phyloP scores from a whole-genome alignment of 2,797 vertebrate genomes.

The Jordanella pulchra region DNA sequence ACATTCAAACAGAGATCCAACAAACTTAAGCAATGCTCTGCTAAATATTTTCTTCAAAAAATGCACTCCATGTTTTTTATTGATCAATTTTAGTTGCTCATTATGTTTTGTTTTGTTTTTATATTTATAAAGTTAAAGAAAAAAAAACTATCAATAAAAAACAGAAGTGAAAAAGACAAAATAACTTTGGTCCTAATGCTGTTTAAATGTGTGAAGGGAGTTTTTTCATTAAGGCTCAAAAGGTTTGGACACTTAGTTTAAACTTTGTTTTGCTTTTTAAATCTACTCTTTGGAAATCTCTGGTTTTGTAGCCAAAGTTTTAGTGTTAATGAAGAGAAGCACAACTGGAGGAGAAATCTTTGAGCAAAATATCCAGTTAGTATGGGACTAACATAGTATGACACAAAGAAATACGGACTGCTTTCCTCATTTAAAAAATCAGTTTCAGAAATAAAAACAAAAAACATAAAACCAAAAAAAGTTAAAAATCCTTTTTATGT shows the following conservation, averaged over 20 bases:
- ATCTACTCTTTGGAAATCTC: background rate
- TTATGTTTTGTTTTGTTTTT: background rate
- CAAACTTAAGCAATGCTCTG: background rate
- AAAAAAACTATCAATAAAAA: background rate
- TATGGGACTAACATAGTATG: background rate
- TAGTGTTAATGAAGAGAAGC: background rate
- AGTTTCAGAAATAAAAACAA: constrained; percentile 16
- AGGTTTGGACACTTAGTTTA: background rate
- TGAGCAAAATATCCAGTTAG: background rate
- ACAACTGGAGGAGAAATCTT: background rate
- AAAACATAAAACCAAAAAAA: constrained; percentile 20
- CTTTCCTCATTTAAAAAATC: constrained; percentile 17
- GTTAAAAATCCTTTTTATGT: constrained; percentile 17
- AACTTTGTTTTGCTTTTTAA: background rate
- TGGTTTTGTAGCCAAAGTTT: background rate
- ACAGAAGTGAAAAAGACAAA: background rate
- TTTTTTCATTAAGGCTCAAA: background rate
- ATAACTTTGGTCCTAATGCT: background rate
- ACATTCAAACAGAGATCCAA: background rate
- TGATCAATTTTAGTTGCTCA: background rate
- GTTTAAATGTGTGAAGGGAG: background rate
- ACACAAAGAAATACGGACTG: background rate
- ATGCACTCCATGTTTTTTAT: background rate
- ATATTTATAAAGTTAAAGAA: background rate
- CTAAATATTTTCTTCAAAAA: background rate